Evolutionary conservation across 2,797 vertebrate genomes (phyloP), one percentile per base, ranked within the genome.

Genomic region (Phoebastria nigripes): DNA sequence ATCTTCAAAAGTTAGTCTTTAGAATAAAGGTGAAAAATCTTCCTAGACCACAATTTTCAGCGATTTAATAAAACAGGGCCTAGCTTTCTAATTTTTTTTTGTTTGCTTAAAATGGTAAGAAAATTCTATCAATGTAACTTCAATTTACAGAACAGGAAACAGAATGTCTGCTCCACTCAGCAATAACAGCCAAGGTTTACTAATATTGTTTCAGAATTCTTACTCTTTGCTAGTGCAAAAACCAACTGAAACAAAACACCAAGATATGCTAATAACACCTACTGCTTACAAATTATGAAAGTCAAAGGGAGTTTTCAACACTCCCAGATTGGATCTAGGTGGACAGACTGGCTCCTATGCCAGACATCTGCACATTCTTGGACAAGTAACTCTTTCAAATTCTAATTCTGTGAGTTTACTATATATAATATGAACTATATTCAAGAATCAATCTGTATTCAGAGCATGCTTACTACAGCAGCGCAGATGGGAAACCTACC

Each of bases 401-500:
- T 74, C 42, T 65, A 63, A 56, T 55, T 82, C 6, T 44, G 29
- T 11, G 4, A 56, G 42, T 77, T 82, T 59, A 73, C n/a, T 73
- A 26, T 11, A 26, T 44, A 24, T 17, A 62, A 22, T 52, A 41
- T 7, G 3, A 69, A 26, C 7, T 46, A 24, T 31, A 71, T 59
- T 87, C 82, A 89, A 54, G 47, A 72, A 65, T 58, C 42, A 33
- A 69, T 41, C 42, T 65, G 6, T 31, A 72, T 66, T 76, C 67
- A 79, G 92, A 92, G 22, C 29, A 41, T 9, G 56, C 35, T 82
- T 66, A 44, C 28, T 39, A 33, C 42, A 67, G 33, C 52, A 88
- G 62, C 41, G 47, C 65, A 47, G 42, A 24, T 42, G 14, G 77
- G 80, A 78, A 51, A 97, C 98, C 54, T 96, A 99, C 99, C 99